phyloP scores from a whole-genome alignment of 2,113 vertebrate species.

The Pluvialis apricaria region DNA sequence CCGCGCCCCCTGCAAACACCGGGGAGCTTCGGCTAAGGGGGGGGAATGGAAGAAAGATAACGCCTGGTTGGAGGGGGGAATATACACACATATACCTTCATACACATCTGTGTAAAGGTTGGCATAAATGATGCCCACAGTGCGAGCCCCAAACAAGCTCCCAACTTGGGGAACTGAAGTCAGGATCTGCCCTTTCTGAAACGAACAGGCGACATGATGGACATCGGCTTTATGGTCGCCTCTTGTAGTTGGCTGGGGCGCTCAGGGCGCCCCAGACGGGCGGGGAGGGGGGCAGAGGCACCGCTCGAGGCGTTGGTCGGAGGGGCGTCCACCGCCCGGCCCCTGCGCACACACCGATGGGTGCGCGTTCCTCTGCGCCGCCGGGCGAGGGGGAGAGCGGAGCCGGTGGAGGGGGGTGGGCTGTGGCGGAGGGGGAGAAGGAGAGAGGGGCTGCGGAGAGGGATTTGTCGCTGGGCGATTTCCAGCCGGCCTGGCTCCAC shows the following conservation, averaged over 20 bases:
- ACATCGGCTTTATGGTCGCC: neutral
- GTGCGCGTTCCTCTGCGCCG: neutral
- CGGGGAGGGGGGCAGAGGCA: neutral
- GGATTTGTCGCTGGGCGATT: neutral
- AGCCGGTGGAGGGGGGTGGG: neutral
- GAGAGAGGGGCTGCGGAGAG: neutral
- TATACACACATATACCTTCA: neutral
- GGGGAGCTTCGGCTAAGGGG: neutral
- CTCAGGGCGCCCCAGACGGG: neutral
- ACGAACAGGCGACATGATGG: neutral
- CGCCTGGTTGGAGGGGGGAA: neutral
- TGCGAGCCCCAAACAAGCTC: neutral
- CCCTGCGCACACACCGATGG: neutral
- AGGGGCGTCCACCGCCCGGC: neutral
- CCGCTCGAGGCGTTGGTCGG: neutral
- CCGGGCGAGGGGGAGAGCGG: neutral
- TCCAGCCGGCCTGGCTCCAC: neutral
- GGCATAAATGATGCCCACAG: neutral
- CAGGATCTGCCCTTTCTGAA: neutral
- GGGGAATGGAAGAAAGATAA: neutral
- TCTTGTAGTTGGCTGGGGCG: neutral
- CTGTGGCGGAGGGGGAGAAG: neutral
- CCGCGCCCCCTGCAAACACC: neutral
- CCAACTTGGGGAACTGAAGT: neutral
- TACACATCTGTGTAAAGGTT: neutral